Conservation (phyloP, 30 jellyfish, hydroid and myxozoan species). For the Chironex yamaguchii region DNA sequence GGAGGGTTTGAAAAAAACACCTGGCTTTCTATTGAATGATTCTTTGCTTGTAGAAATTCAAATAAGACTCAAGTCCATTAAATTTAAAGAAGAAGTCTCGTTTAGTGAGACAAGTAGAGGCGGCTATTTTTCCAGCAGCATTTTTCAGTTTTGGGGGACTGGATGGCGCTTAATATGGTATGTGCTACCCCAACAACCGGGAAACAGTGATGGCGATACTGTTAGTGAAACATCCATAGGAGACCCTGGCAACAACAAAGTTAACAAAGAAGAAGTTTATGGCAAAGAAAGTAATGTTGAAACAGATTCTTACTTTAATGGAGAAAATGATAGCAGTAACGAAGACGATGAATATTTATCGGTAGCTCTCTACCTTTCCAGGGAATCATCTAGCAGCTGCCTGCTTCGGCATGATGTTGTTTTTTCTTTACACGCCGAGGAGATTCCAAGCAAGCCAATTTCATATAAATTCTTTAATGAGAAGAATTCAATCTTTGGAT, state of each 20-base stretch:
- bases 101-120: conserved; percentile 32
- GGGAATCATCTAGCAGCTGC: conserved; percentile 20
- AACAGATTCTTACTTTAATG: too few relatives aligned
- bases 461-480: conserved; percentile 53
- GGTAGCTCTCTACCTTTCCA: conserved; percentile 69
- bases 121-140: conserved; percentile 36
- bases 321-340: too few relatives aligned
- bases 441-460: conserved; percentile 64
- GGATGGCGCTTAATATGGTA: conserved; percentile 69
- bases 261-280: not conserved
- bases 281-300: not conserved
- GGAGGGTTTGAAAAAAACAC: conserved; percentile 46
- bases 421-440: conserved; percentile 41
- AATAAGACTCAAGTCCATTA: conserved; percentile 60
- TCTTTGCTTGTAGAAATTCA: conserved; percentile 63
- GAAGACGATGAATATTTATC: too few relatives aligned
- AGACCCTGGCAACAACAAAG: too few relatives aligned
- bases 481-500: conserved; percentile 55
- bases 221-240: too few relatives aligned
- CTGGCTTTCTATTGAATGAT: conserved; percentile 79
- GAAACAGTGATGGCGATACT: too few relatives aligned
- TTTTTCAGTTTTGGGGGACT: conserved; percentile 65
- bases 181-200: conserved; percentile 72
- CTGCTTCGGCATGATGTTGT: conserved; percentile 62
- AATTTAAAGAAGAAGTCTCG: conserved; percentile 68